Conservation (phyloP, 2,888 invertebrate genomes). For the Himalopsyche tibetana region DNA sequence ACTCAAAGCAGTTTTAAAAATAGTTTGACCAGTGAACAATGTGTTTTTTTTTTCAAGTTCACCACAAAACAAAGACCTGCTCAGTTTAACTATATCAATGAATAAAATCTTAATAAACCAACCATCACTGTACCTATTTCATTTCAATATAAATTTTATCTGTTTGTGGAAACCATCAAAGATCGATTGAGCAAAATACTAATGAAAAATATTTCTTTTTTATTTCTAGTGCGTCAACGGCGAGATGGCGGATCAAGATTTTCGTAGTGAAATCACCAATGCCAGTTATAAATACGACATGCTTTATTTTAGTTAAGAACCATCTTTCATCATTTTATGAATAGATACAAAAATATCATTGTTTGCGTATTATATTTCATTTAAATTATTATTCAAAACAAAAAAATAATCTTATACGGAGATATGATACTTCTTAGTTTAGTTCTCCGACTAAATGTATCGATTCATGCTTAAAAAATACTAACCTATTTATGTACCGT, state of each 20-base stretch:
- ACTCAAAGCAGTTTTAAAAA: not conserved
- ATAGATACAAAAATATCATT: constrained; percentile 44
- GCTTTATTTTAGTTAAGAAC: constrained; percentile 61
- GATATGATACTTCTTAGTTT: not conserved
- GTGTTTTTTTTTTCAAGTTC: too few relatives aligned
- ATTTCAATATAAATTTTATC: too few relatives aligned
- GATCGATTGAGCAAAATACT: not conserved
- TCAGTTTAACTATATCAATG: too few relatives aligned
- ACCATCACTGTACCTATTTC: not conserved
- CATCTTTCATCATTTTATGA: constrained; percentile 57
- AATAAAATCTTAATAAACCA: not conserved
- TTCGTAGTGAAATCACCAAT: constrained; percentile 54
- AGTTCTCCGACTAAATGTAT: not conserved
- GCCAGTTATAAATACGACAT: constrained; percentile 47
- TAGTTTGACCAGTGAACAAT: not conserved
- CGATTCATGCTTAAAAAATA: constrained; percentile 55
- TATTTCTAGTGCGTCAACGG: constrained; percentile 65
- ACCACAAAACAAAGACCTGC: too few relatives aligned
- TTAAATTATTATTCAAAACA: constrained; percentile 39
- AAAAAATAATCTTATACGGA: not conserved
- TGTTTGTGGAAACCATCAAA: too few relatives aligned
- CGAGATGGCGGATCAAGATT: constrained; percentile 63
- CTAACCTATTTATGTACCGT: constrained; percentile 65
- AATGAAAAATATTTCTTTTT: constrained; percentile 35
- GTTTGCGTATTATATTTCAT: not conserved